Conservation (phyloP, 2,888 invertebrate genomes). For the Microctonus hyperodae region DNA sequence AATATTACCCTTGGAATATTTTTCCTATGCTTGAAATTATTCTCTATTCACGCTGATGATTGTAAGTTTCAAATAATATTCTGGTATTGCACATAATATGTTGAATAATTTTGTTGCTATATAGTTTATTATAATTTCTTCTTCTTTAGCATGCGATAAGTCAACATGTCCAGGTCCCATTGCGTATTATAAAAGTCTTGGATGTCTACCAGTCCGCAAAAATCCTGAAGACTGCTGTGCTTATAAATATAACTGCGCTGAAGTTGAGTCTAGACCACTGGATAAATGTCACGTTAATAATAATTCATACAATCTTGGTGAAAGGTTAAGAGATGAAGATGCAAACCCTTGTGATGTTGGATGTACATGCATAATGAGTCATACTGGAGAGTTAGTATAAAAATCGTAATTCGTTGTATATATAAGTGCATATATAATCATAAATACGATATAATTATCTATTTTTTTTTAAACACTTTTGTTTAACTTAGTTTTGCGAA, state of each 20-base stretch:
- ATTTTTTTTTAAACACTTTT: not conserved
- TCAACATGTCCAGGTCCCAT: conserved; percentile 48
- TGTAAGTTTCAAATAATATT: not conserved
- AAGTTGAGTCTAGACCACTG: conserved; percentile 38
- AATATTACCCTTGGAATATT: not conserved
- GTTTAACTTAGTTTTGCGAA: conserved; percentile 32
- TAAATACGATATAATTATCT: not conserved
- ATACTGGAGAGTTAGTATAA: conserved; percentile 40
- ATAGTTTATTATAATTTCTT: not conserved
- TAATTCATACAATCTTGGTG: conserved; percentile 45
- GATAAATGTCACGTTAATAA: conserved; percentile 50
- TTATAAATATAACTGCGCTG: conserved; percentile 46
- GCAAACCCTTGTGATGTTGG: conserved; percentile 48
- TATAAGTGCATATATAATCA: not conserved
- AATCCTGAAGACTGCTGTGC: conserved; percentile 47
- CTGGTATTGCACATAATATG: not conserved
- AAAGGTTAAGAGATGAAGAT: conserved; percentile 44
- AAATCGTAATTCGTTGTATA: not conserved
- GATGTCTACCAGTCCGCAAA: conserved; percentile 46
- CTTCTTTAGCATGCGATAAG: not conserved
- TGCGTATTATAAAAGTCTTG: conserved; percentile 44
- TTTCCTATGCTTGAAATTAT: not conserved
- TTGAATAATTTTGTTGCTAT: not conserved
- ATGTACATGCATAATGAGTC: conserved; percentile 39
- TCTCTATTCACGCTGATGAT: not conserved